Percentiles rank a stretch among this genome's conserved stretches.
Evolutionary conservation across 2,113 vertebrate species (phyloP).

Genomic region (Callipepla californica): DNA sequence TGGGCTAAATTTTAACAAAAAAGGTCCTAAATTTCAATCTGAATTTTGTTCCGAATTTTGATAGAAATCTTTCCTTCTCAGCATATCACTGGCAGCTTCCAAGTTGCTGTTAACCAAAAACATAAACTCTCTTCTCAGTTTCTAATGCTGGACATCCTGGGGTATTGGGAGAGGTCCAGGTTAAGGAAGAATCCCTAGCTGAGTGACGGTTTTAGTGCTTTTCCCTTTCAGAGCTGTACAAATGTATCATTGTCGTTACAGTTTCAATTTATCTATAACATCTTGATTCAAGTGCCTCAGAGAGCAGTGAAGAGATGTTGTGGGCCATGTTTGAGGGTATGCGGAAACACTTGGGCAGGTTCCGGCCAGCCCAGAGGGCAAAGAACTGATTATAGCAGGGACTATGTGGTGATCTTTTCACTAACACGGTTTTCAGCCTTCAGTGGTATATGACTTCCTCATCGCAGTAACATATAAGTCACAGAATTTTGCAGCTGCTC

Average conservation of each 20-base stretch:
- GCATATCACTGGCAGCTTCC: neutral
- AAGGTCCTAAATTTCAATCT: neutral
- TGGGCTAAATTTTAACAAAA: neutral
- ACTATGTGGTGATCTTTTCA: neutral
- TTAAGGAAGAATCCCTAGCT: neutral
- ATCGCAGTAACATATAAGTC: neutral
- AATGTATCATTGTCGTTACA: neutral
- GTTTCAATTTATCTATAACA: neutral
- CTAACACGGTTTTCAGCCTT: neutral
- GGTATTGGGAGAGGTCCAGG: neutral
- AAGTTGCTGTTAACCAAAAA: neutral
- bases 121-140: neutral
- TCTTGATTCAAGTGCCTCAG: rapidly evolving
- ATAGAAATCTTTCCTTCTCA: neutral
- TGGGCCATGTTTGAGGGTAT: neutral
- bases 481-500: neutral
- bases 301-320: neutral
- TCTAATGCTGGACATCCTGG: neutral
- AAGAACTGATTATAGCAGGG: neutral
- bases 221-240: neutral
- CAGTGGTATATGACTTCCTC: neutral
- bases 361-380: neutral
- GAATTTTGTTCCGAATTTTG: neutral
- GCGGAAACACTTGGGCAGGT: neutral
- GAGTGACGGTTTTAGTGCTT: neutral